Evolutionary conservation across 1,140 invertebrate genomes (phyloP), one percentile per base, ranked within the genome.

Genomic region (Sarcophaga bullata): DNA sequence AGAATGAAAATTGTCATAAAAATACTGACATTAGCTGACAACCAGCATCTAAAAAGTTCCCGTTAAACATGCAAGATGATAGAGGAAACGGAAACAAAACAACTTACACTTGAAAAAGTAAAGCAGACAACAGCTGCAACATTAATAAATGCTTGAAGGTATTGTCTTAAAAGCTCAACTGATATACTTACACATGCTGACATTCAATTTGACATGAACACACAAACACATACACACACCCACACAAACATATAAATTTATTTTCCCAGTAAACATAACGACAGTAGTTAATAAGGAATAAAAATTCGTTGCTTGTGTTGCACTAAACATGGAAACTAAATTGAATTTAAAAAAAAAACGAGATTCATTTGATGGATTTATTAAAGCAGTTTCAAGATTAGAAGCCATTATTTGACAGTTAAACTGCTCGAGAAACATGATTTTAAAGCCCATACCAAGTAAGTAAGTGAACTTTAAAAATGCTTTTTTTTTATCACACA

Each of bases 131-230:
- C 62, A 68, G 62, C 62, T 68, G 62, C 62, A 68, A 68, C 62
- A 68, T 68, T 68, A 68, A 25, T 68, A 58, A 58, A 58, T 9
- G 62, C 62, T 68, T 68, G 62, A 68, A 68, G 62, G 62, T 68
- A 68, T 68, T 68, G 62, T 68, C 62, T 68, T 68, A 68, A 58
- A 68, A 68, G 62, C 62, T 68, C 62, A 68, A 68, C 62, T 68
- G n/a, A 68, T 19, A 68, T 25, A 19, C 62, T 25, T 8, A 9
- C 62, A 68, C 62, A 25, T 25, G 17, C 62, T 68, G 54, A 58
- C 13, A 58, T 58, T 58, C 15, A 68, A 4, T 37, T 37, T 37
- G 25, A 37, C 25, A 37, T 37, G 25, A 37, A 37, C 25, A 37
- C 25, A 37, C 25, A 37, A 1, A 37, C 25, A 37, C 4, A 37